Evolutionary conservation across 2,113 vertebrate genomes (phyloP), one percentile per base, ranked within the genome.

Genomic region (Setophaga coronata): DNA sequence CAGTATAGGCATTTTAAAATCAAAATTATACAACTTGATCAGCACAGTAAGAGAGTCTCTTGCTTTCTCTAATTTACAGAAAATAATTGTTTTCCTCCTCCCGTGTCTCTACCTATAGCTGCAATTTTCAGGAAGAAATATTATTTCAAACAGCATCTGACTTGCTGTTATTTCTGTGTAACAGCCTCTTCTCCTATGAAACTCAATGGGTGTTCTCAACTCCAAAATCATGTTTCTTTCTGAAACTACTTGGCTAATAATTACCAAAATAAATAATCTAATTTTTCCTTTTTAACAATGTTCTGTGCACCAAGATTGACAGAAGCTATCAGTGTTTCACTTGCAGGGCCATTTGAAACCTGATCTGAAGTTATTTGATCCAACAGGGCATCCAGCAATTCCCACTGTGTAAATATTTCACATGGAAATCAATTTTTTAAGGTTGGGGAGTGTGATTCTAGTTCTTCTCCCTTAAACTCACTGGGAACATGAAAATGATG

Each of bases 401-500:
- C 47, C 40, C 45, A 48, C 34, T 34, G 25, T 56, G n/a, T 85
- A 90, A 97, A 82, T 90, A 85, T 92, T 90, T 92, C 74, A 92
- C 24, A 31, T 15, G 38, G 42, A 86, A 92, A 89, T 74, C 4
- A 47, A 74, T 62, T 80, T 70, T 73, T 93, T 88, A 83, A 86
- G 62, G 13, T n/a, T 72, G 38, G 20, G 47, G 80, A 81, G 70
- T 3, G 18, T 29, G 33, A 74, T 71, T 71, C 26, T 69, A 81
- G 34, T 38, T 79, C 60, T 72, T 53, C 47, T 47, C 20, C 26
- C n/a, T 58, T n/a, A 65, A 61, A 47, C 29, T 83, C 38, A 78
- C 34, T 8, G 42, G 23, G 33, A 80, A 64, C 13, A 33, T 66
- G 34, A 67, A 69, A 83, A 86, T 70, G 18, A 80, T 38, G 25